Conservation (phyloP, 2,113 vertebrate genomes). For the Tyto alba region DNA sequence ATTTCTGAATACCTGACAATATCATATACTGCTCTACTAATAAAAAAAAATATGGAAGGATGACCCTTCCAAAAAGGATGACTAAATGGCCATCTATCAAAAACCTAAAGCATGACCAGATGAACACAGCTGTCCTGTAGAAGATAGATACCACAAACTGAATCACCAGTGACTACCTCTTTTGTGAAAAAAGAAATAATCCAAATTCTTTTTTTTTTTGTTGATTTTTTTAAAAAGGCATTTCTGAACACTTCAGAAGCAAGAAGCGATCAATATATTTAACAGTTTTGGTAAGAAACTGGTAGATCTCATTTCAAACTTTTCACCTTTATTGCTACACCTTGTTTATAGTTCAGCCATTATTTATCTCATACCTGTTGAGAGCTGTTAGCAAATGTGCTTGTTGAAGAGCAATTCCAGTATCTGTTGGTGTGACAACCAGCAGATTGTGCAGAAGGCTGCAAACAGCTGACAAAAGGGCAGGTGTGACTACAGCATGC, state of each 20-base stretch:
- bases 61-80: not conserved
- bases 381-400: constrained; percentile 77
- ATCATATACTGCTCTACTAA: not conserved
- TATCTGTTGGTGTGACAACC: constrained; percentile 79
- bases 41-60: not conserved
- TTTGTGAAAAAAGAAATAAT: not conserved
- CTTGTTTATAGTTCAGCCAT: not conserved
- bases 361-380: constrained; percentile 75
- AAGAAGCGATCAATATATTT: not conserved
- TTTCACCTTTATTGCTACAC: not conserved
- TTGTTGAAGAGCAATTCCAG: constrained; percentile 74
- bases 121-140: not conserved
- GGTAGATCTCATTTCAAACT: not conserved
- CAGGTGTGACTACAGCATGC: constrained; percentile 80
- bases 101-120: not conserved
- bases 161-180: not conserved
- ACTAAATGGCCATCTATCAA: not conserved
- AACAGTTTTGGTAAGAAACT: not conserved
- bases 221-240: not conserved
- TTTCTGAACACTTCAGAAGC: not conserved
- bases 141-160: not conserved
- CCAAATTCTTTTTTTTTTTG: not conserved
- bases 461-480: constrained; percentile 85
- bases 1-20: not conserved
- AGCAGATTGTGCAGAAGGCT: constrained; percentile 86